Conservation (phyloP, 2,797 vertebrate genomes). For the Anas acuta region DNA sequence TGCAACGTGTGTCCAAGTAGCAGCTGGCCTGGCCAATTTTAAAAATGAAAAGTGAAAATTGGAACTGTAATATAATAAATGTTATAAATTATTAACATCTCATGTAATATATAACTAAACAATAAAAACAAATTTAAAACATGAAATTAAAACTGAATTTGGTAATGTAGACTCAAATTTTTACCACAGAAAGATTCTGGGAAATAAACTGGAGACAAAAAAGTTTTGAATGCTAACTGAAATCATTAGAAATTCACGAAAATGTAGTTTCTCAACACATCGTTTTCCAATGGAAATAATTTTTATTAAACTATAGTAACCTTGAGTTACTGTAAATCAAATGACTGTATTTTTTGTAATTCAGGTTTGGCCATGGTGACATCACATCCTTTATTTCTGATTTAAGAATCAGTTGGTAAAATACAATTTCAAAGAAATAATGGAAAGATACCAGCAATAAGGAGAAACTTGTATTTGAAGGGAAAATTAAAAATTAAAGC, state of each 20-base stretch:
- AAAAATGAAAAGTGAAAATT: constrained; percentile 9
- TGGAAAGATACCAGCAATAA: background rate
- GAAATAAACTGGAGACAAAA: background rate
- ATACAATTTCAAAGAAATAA: background rate
- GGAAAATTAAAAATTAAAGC: background rate
- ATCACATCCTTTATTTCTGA: background rate
- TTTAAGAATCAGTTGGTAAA: background rate
- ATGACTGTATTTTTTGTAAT: background rate
- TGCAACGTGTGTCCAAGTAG: background rate
- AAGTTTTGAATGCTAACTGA: background rate
- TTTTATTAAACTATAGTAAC: background rate
- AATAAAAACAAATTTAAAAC: background rate
- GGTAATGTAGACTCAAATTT: background rate
- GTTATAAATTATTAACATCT: background rate
- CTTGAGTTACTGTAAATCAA: background rate
- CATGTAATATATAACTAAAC: background rate
- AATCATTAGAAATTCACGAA: background rate
- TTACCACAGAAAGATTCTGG: background rate
- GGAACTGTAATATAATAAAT: background rate
- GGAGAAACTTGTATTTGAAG: background rate
- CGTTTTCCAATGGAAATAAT: background rate
- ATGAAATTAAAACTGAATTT: background rate
- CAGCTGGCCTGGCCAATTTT: background rate
- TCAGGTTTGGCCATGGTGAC: background rate
- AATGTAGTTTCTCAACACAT: background rate